Evolutionary conservation across 2,888 invertebrate genomes (phyloP).

Genomic region (Cheilosia vulpina): DNA sequence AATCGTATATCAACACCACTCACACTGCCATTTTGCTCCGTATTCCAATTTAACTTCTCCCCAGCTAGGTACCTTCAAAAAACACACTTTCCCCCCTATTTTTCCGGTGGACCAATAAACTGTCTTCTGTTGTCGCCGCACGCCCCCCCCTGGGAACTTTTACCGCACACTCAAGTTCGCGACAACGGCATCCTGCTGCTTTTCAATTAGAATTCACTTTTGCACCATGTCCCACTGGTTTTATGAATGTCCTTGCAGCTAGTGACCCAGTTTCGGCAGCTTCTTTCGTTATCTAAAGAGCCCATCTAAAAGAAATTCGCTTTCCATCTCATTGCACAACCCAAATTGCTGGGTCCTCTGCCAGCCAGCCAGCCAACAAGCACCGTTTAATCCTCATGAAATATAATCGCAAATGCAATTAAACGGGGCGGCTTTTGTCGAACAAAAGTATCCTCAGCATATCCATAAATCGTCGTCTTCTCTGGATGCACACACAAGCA

Average conservation of each 20-base stretch:
- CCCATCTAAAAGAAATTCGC: slow-evolving; percentile 5
- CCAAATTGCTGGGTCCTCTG: slow-evolving; percentile 27
- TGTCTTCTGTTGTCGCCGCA: no score
- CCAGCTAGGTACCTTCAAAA: no score
- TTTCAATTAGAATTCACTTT: slow-evolving; percentile 73
- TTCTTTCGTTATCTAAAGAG: neutral
- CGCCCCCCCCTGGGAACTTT: no score
- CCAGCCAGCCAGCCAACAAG: neutral
- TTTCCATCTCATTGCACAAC: slow-evolving; percentile 65
- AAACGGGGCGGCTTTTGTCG: slow-evolving; percentile 70
- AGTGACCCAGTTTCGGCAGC: slow-evolving; percentile 60
- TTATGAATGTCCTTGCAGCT: slow-evolving; percentile 72
- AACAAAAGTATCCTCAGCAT: slow-evolving; percentile 64
- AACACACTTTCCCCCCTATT: no score
- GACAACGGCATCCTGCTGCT: slow-evolving; percentile 46
- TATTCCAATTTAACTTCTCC: no score
- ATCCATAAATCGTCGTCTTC: slow-evolving; percentile 63
- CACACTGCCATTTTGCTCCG: no score
- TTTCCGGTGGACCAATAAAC: no score
- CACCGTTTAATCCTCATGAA: slow-evolving; percentile 70
- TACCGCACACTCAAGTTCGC: neutral
- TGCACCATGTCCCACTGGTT: slow-evolving; percentile 36
- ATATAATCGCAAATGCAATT: slow-evolving; percentile 75
- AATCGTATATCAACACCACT: no score
- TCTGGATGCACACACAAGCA: slow-evolving; percentile 2